Conservation (phyloP, 92 coral and sea anemone species). For the Siderastrea radians region DNA sequence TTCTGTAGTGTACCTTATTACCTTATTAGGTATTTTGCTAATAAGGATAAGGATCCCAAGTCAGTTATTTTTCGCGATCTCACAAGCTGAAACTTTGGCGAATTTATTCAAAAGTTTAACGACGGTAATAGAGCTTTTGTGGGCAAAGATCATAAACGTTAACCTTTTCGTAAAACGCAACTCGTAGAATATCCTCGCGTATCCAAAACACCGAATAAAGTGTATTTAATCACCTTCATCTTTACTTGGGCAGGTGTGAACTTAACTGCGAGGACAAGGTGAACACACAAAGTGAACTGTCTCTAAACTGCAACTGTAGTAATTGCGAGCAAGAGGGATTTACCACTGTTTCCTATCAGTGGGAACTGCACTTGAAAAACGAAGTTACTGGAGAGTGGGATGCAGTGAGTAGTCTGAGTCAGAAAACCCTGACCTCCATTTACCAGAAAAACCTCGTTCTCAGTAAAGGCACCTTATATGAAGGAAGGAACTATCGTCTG, state of each 20-base stretch:
- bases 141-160: too few species aligned
- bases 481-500: slow-evolving; percentile 59
- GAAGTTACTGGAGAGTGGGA: slow-evolving; percentile 23
- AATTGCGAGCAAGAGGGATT: slow-evolving; percentile 43
- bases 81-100: too few species aligned
- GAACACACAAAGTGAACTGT: slow-evolving; percentile 36
- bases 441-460: slow-evolving; percentile 54
- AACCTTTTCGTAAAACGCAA: too few species aligned
- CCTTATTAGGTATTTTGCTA: too few species aligned
- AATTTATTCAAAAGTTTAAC: neutral
- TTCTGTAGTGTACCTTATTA: too few species aligned
- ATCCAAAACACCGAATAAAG: too few species aligned
- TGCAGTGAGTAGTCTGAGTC: slow-evolving; percentile 18
- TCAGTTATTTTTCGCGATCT: too few species aligned
- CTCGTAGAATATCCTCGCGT: too few species aligned
- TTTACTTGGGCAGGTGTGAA: slow-evolving; percentile 40
- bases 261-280: slow-evolving; percentile 57
- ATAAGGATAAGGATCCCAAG: too few species aligned
- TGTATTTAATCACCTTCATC: too few species aligned
- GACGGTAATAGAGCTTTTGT: neutral
- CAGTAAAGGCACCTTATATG: slow-evolving; percentile 25
- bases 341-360: slow-evolving; percentile 28
- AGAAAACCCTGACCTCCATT: slow-evolving; percentile 47
- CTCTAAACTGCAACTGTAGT: slow-evolving; percentile 24
- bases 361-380: slow-evolving; percentile 63